Evolutionary conservation across 2,113 vertebrate species (phyloP).

Genomic region (Ptilonorhynchus violaceus): DNA sequence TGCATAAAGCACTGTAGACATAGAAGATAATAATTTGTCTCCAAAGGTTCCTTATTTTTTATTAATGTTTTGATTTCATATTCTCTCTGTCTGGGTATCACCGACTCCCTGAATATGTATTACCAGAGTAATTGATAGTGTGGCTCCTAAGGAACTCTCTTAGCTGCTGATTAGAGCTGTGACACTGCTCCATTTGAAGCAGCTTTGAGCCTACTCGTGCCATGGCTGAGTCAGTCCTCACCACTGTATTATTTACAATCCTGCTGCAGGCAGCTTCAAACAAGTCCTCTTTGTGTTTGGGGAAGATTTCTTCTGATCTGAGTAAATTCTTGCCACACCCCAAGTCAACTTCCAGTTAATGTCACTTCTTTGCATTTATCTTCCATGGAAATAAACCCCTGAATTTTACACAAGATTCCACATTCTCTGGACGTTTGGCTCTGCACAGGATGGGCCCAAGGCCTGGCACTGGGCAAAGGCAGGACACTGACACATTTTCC

Average conservation of each 20-base stretch:
- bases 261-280: neutral
- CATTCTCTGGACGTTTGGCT: neutral
- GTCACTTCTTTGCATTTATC: neutral
- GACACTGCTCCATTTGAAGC: neutral
- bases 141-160: slow-evolving; percentile 21
- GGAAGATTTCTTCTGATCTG: neutral
- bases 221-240: neutral
- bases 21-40: slow-evolving; percentile 33
- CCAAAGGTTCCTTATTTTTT: slow-evolving; percentile 38
- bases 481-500: neutral
- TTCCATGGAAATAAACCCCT: neutral
- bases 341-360: neutral
- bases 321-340: neutral
- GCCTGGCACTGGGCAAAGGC: neutral
- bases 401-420: neutral
- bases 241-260: slow-evolving; percentile 16
- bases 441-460: neutral
- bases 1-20: neutral
- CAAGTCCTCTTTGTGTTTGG: neutral
- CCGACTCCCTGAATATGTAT: slow-evolving; percentile 37
- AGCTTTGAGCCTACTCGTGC: slow-evolving; percentile 12
- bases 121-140: slow-evolving; percentile 18
- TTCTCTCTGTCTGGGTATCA: slow-evolving; percentile 25
- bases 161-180: slow-evolving; percentile 30
- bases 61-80: slow-evolving; percentile 48